phyloP scores from a whole-genome alignment of 2,113 vertebrate species.

The Hirundichthys speculiger region DNA sequence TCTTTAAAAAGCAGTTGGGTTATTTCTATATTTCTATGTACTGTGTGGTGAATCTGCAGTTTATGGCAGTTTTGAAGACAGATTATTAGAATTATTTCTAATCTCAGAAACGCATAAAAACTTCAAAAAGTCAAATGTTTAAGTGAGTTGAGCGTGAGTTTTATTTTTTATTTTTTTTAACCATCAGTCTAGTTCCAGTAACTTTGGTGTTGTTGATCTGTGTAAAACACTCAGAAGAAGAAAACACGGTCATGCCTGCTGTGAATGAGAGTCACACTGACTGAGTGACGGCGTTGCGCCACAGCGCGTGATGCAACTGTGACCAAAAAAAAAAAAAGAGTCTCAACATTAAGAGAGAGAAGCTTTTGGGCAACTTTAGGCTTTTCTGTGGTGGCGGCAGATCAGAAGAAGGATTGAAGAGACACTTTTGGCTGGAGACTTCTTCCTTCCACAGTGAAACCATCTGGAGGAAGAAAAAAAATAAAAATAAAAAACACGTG shows the following conservation, averaged over 20 bases:
- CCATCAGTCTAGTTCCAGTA: no score
- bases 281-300: no score
- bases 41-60: no score
- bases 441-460: constrained; percentile 25
- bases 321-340: neutral
- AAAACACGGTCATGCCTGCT: neutral
- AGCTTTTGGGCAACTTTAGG: no score
- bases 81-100: neutral
- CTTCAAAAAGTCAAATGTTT: no score
- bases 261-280: neutral
- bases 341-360: neutral
- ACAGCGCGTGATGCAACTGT: constrained; percentile 10
- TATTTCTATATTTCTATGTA: neutral
- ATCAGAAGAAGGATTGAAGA: neutral
- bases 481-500: constrained; percentile 20
- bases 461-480: no score
- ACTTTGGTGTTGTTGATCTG: constrained; percentile 9
- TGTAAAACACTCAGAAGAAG: neutral
- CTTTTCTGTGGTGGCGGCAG: neutral
- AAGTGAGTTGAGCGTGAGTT: no score
- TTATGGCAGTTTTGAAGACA: neutral
- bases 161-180: no score
- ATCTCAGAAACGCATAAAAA: no score
- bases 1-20: neutral
- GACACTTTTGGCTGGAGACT: neutral